A percentile compares a stretch with the other conserved stretches of the same genome.
Evolutionary conservation across 2,888 invertebrate genomes (phyloP).

Genomic region (Andrena camellia): DNA sequence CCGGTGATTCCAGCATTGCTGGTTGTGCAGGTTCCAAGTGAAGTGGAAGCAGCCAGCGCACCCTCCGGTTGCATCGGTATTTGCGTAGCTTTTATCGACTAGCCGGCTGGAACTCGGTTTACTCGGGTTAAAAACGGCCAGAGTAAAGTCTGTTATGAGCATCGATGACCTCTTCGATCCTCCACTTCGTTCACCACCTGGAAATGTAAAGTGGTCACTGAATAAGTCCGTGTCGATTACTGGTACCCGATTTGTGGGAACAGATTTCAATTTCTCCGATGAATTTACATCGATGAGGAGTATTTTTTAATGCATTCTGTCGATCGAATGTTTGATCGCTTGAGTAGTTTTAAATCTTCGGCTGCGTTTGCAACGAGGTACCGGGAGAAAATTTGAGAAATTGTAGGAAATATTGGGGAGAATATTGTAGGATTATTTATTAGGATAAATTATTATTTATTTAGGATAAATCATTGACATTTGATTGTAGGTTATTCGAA

Average conservation of each 20-base stretch:
- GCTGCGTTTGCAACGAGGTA: no score
- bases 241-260: neutral
- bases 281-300: neutral
- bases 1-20: slow-evolving; percentile 24
- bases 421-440: neutral
- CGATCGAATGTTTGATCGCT: no score
- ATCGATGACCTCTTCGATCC: slow-evolving; percentile 41
- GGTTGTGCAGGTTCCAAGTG: slow-evolving; percentile 21
- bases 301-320: no score
- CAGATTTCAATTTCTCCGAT: neutral
- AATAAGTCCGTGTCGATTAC: neutral
- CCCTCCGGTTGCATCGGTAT: slow-evolving; percentile 42
- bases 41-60: slow-evolving; percentile 51
- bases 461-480: neutral
- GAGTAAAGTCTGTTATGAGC: slow-evolving; percentile 55
- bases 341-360: no score
- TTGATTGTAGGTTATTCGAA: neutral
- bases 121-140: slow-evolving; percentile 49
- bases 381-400: neutral
- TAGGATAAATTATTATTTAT: neutral
- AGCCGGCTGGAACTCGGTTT: neutral
- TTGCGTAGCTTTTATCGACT: slow-evolving; percentile 65
- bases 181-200: slow-evolving; percentile 15
- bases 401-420: neutral
- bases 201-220: slow-evolving; percentile 21